Evolutionary conservation across 2,888 invertebrate genomes (phyloP), one percentile per base, ranked within the genome.

Genomic region (Crioceris asparagi): DNA sequence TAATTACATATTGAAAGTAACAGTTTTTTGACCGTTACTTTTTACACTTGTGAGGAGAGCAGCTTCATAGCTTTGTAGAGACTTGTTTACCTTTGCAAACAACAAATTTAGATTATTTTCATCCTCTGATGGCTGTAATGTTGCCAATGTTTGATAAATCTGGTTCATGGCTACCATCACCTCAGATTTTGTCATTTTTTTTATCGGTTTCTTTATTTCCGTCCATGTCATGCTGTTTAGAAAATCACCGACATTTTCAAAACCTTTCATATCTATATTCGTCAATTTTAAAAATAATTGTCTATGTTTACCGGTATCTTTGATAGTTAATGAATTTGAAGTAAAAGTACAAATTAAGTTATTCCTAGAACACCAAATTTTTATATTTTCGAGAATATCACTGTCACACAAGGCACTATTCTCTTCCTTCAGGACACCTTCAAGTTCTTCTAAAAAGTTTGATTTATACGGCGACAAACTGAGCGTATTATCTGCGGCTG

Each of bases 391-490:
- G 4, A 51, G 17, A 12, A 45, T 36, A 17, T 49, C 45, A 35
- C 35, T 43, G 15, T 49, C 41, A 29, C 29, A 35, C 8, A 45
- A 26, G 11, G 27, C 35, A 8, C 23, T 27, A 21, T 45, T 41
- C 23, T 51, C 46, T 21, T 51, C 61, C 18, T 57, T 64, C 19
- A 72, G 52, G 36, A 72, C 62, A 35, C 56, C 63, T 52, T 72
- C 66, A 2, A 74, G 52, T 50, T 72, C 68, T 55, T 70, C 60
- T 14, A 71, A 51, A 49, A 73, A 73, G 51, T 70, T 69, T 2
- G 69, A 64, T 44, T 61, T 57, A 46, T 69, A 72, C 1, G 68
- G 66, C 1, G 67, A 62, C 10, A 71, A 44, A 34, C 50, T 54
- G 2, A 64, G 47, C 23, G 61, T 48, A 27, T 42, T 48, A 27